phyloP scores from a whole-genome alignment of 1,140 invertebrate species.

The Ceratina calcarata region DNA sequence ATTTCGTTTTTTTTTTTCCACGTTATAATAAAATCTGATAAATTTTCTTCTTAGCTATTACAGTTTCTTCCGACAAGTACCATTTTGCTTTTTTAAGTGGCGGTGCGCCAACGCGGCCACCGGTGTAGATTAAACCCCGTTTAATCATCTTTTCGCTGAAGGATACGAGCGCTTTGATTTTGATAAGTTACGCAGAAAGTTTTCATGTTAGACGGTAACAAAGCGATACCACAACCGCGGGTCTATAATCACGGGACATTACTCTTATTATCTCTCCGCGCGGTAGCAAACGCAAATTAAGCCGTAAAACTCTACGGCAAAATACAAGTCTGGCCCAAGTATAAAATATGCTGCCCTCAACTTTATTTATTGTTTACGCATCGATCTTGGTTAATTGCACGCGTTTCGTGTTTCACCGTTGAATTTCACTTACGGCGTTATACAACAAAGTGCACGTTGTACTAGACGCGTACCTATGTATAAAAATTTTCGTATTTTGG shows the following conservation, averaged over 20 bases:
- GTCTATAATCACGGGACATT: conserved; percentile 66
- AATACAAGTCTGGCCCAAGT: conserved; percentile 16
- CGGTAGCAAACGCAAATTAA: conserved; percentile 61
- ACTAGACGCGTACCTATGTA: too few species aligned
- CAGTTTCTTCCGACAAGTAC: neutral
- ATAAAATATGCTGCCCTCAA: too few species aligned
- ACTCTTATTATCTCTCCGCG: conserved; percentile 68
- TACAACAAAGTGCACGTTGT: too few species aligned
- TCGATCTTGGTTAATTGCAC: conserved; percentile 17
- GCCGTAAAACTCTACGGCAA: conserved; percentile 52
- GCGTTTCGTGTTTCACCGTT: too few species aligned
- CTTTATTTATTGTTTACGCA: conserved; percentile 57
- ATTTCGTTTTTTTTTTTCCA: too few species aligned
- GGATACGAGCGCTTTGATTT: conserved; percentile 34
- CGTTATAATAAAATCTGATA: too few species aligned
- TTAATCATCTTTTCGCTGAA: conserved; percentile 16
- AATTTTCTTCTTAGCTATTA: neutral
- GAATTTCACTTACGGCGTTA: neutral
- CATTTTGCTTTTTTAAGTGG: conserved; percentile 9
- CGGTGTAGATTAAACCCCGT: conserved; percentile 2
- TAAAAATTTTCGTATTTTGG: too few species aligned
- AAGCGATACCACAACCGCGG: conserved; percentile 58
- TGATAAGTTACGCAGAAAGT: conserved; percentile 62
- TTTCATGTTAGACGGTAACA: conserved; percentile 60
- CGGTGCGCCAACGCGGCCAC: too few species aligned